Evolutionary conservation across 2,797 vertebrate genomes (phyloP), one percentile per base, ranked within the genome.

Genomic region (Phrynocephalus guinanensis): DNA sequence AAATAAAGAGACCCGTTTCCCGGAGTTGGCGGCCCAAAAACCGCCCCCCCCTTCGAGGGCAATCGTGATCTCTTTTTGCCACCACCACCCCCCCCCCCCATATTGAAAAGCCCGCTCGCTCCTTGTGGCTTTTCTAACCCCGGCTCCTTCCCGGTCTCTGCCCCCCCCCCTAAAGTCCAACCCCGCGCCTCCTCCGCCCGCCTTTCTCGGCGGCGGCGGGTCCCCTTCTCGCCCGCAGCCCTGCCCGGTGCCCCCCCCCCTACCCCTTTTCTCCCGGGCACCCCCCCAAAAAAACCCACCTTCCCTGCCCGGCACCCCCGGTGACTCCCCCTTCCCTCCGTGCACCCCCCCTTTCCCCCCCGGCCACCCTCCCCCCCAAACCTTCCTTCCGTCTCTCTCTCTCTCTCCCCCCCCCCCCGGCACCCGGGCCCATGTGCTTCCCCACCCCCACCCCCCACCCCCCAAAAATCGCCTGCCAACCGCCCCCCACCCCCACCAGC

Each of bases 351-450:
- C 56, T 56, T 15, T 56, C 2, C 5, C 5, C 56, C 56, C 7
- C 28, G 63, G 60, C 3, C 60, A 10, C 24, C n/a, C 3, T 4
- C 30, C 2, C 13, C 13, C 33, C 56, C 30, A 26, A 13, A 13
- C 9, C 78, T 2, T 13, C 8, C 13, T 16, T n/a, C 71, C 4
- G 28, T 0, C 0, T n/a, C 13, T 22, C 6, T 3, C n/a, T 1
- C 72, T 33, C 1, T 5, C 38, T n/a, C 7, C 73, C 52, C 13
- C 1, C 77, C 30, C 56, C 5, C 6, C 8, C 38, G 7, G 38
- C 38, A 6, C 9, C n/a, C 1, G 18, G 50, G 28, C 48, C 77
- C 77, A 2, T n/a, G 50, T 6, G 44, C 76, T 26, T 26, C 78
- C 0, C 78, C n/a, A n/a, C 28, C 13, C 2, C 56, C 5, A n/a